Base-by-base conservation (phyloP, 2,113 vertebrate species). In the Notarius quadriscutis region DNA sequence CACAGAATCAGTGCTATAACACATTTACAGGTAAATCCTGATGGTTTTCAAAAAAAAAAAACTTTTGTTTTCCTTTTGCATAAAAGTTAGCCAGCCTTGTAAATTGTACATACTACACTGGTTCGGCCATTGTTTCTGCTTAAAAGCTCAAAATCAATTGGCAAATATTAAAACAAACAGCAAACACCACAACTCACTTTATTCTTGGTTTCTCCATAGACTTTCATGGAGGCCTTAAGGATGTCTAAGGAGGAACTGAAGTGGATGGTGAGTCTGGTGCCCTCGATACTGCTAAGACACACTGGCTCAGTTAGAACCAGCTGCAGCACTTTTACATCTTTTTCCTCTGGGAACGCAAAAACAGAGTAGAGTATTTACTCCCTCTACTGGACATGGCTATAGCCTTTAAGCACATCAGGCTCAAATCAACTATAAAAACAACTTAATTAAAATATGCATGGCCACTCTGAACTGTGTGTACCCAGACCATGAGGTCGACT, bases 161-260 rank as follows among this genome's bases (percentile, higher is more conserved):
- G 22, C n/a, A 83, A 48, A 4, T 74, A 62, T 27, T 15, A 27
- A 81, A 81, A 81, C 55, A 62, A 48, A 60, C 55, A 60, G 17
- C 9, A 80, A 80, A 80, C n/a, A 9, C 8, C 65, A 91, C 85
- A 62, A 88, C 93, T 92, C 95, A 99, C 98, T 95, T 93, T 96
- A 87, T 92, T 93, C 93, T 98, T 98, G 89, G 51, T 89, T 77
- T 89, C 88, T 83, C 96, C 96, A 91, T 95, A 99, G 87, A 99
- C 91, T 57, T 91, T 96, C 85, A 88, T 69, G 77, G 87, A 91
- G 78, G 93, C 94, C 79, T 93, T 93, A 87, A 91, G 90, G 85
- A 99, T 96, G 91, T 98, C 96, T 92, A 99, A 93, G 1, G 95
- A 93, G 85, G 94, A 93, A 94, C 97, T 96, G 94, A 99, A 99